Evolutionary conservation across 2,797 vertebrate species (phyloP).

Genomic region (Synanceia verrucosa): DNA sequence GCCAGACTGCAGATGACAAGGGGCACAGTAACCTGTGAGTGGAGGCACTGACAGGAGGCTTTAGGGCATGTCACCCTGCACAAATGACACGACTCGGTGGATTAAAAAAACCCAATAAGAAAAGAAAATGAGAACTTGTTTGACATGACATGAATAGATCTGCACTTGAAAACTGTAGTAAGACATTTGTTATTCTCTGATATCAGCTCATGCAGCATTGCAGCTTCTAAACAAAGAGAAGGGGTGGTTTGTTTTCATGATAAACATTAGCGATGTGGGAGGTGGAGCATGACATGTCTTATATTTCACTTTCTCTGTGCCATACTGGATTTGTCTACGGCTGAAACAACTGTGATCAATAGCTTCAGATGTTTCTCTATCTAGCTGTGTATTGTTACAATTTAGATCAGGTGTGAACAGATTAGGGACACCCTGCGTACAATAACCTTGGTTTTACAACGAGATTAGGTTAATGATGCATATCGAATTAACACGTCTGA

Average conservation of each 20-base stretch:
- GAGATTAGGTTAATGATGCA: background rate
- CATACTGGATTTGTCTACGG: constrained; percentile 15
- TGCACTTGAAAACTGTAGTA: background rate
- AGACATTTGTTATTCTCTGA: background rate
- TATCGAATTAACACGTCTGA: background rate
- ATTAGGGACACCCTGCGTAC: constrained; percentile 12
- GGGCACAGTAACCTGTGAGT: constrained; percentile 51
- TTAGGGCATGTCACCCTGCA: constrained; percentile 14
- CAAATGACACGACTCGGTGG: constrained; percentile 19
- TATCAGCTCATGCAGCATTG: background rate
- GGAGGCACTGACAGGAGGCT: constrained; percentile 47
- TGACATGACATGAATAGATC: constrained; percentile 6
- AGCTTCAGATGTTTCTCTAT: constrained; percentile 38
- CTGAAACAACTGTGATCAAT: constrained; percentile 41
- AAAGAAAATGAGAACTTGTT: constrained; percentile 1
- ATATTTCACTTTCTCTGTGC: constrained; percentile 33
- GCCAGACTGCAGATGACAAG: constrained; percentile 68
- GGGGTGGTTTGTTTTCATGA: constrained; percentile 29
- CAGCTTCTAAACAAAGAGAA: constrained; percentile 27
- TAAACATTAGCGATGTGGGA: constrained; percentile 25
- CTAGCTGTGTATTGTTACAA: constrained; percentile 36
- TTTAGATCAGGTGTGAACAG: constrained; percentile 41
- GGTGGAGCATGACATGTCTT: constrained; percentile 37
- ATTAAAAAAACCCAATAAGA: constrained; percentile 15
- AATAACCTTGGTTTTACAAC: constrained; percentile 1